These are phyloP conservation scores for Carterocephalus palaemon DNA, from an alignment of 2,888 invertebrate genomes.

Conservation along the genomic window DNA sequence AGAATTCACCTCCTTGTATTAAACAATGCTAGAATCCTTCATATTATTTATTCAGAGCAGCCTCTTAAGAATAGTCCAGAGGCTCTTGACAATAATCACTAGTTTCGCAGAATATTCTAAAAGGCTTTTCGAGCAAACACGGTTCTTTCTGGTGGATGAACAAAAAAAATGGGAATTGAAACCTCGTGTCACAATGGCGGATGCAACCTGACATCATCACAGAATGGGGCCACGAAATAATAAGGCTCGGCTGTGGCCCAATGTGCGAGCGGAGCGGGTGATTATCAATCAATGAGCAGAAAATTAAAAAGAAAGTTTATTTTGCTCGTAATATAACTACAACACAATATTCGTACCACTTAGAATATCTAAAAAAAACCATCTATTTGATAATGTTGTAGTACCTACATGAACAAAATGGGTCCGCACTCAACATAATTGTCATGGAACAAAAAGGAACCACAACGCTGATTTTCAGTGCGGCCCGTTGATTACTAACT, in stretches of 20 bases:
- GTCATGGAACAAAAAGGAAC: no score
- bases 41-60: conserved; percentile 23
- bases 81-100: conserved; percentile 19
- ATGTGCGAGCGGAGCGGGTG: conserved; percentile 33
- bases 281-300: conserved; percentile 9
- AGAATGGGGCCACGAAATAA: conserved; percentile 77
- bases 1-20: conserved; percentile 6
- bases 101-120: conserved; percentile 23
- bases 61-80: conserved; percentile 20
- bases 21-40: conserved; percentile 19
- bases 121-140: conserved; percentile 39
- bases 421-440: no score
- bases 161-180: conserved; percentile 68
- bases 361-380: no score
- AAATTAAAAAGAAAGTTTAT: background rate
- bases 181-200: conserved; percentile 72
- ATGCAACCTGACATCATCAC: conserved; percentile 76
- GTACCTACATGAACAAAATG: no score
- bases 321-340: background rate
- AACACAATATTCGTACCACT: no score
- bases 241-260: conserved; percentile 55
- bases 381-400: no score
- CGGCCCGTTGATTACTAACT: no score
- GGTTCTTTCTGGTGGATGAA: conserved; percentile 45
- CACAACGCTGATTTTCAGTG: no score